Evolutionary conservation across 2,888 invertebrate species (phyloP).

Genomic region (Pollenia labialis): DNA sequence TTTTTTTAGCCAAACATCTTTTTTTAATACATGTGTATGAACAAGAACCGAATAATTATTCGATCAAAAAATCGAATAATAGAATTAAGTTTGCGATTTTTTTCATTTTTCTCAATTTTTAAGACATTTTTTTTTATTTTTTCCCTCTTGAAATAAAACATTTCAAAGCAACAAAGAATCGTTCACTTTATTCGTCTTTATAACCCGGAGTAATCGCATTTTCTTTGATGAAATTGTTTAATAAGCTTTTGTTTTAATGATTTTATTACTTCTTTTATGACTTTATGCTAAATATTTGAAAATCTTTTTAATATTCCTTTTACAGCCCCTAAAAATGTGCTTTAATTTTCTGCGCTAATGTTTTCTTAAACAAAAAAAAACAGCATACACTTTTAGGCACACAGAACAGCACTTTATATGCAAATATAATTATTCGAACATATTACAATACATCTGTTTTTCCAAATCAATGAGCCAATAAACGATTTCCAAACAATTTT

Average conservation of each 20-base stretch:
- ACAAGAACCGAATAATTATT: neutral
- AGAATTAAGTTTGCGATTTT: too few relatives aligned
- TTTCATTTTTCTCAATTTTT: too few relatives aligned
- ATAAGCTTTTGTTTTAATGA: neutral
- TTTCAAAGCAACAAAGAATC: too few relatives aligned
- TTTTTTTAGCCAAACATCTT: too few relatives aligned
- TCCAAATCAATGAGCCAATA: constrained; percentile 72
- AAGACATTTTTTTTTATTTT: too few relatives aligned
- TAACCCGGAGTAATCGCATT: too few relatives aligned
- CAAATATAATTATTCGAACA: constrained; percentile 64
- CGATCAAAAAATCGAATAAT: neutral
- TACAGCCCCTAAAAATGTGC: constrained; percentile 4
- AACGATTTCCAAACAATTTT: constrained; percentile 72
- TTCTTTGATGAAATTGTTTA: too few relatives aligned
- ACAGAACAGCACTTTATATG: constrained; percentile 41
- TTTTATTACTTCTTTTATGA: constrained; percentile 3
- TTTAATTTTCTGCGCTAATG: constrained; percentile 41
- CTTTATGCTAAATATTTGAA: neutral
- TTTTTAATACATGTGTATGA: too few relatives aligned
- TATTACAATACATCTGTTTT: constrained; percentile 64
- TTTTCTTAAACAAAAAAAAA: neutral
- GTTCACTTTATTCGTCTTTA: neutral
- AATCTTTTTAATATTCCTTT: neutral
- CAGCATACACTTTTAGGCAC: neutral
- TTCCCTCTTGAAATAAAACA: too few relatives aligned